These are phyloP conservation scores for Tenrec ecaudatus DNA, from an alignment of 2,113 vertebrate species.

Conservation along the genomic window DNA sequence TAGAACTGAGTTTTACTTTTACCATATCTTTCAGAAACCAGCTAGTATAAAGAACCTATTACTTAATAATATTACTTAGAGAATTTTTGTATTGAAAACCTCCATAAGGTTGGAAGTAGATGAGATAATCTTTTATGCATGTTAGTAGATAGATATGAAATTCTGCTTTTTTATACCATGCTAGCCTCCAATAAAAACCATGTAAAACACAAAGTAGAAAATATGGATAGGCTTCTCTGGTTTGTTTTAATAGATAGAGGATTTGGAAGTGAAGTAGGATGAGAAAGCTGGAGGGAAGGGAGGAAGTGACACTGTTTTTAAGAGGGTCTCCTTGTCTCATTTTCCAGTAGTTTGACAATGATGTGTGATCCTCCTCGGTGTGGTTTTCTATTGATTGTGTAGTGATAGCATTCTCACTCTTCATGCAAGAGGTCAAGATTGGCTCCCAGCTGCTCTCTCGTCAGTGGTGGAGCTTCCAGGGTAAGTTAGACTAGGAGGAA, in stretches of 20 bases:
- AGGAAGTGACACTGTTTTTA: constrained; percentile 10
- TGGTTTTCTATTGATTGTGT: constrained; percentile 41
- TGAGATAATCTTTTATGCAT: no score
- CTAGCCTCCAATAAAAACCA: constrained; percentile 29
- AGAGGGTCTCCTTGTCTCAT: not conserved
- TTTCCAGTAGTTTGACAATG: constrained; percentile 38
- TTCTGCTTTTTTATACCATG: constrained; percentile 42
- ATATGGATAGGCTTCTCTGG: not conserved
- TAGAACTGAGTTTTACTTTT: constrained; percentile 58
- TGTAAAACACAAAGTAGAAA: not conserved
- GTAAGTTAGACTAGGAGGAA: not conserved
- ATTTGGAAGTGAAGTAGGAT: constrained; percentile 25
- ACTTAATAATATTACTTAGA: constrained; percentile 21
- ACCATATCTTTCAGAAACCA: constrained; percentile 2
- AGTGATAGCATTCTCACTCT: not conserved
- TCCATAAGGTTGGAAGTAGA: not conserved
- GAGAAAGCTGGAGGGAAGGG: not conserved
- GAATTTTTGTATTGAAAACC: constrained; percentile 42
- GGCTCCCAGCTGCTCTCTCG: not conserved
- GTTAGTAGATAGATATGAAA: not conserved
- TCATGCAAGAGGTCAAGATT: not conserved
- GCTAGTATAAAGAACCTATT: constrained; percentile 28
- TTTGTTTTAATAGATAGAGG: constrained; percentile 21
- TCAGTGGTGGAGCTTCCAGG: not conserved
- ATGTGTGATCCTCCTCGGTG: not conserved